phyloP scores from a whole-genome alignment of 2,797 vertebrate species.

The Clarias pachynema region DNA sequence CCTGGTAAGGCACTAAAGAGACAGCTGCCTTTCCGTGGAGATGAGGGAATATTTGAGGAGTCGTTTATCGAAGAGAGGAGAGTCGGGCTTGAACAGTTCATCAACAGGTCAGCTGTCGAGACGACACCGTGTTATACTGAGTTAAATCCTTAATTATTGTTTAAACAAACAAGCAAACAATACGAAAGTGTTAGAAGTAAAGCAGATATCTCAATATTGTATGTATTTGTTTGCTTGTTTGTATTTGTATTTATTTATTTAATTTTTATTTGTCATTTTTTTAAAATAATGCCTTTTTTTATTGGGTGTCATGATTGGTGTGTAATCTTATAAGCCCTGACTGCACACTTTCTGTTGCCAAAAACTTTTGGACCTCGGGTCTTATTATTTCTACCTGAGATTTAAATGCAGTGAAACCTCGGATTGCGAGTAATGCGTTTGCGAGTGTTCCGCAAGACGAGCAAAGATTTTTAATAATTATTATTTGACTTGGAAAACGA shows the following conservation, averaged over 20 bases:
- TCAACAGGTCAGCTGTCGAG: slow-evolving; percentile 86
- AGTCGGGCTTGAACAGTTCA: slow-evolving; percentile 95
- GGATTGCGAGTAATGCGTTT: too few relatives aligned
- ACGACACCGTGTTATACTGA: too few relatives aligned
- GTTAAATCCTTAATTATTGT: neutral
- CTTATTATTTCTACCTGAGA: neutral
- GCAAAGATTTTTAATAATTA: too few relatives aligned
- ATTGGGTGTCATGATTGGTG: neutral
- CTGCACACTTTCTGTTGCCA: neutral
- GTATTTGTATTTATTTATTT: too few relatives aligned
- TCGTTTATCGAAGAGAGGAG: slow-evolving; percentile 96
- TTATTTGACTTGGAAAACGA: too few relatives aligned
- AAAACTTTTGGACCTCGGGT: neutral
- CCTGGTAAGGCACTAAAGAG: slow-evolving; percentile 97
- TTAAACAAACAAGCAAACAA: neutral
- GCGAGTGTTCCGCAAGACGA: too few relatives aligned
- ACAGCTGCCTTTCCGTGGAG: slow-evolving; percentile 94
- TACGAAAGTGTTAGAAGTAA: neutral
- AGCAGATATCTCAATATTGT: neutral
- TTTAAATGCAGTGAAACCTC: neutral
- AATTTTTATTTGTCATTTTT: too few relatives aligned
- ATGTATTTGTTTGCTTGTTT: neutral
- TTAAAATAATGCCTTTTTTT: too few relatives aligned
- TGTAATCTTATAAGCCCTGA: neutral
- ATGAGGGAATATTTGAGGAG: slow-evolving; percentile 97